phyloP scores from a whole-genome alignment of 2,113 vertebrate species.

The Callionymus lyra region DNA sequence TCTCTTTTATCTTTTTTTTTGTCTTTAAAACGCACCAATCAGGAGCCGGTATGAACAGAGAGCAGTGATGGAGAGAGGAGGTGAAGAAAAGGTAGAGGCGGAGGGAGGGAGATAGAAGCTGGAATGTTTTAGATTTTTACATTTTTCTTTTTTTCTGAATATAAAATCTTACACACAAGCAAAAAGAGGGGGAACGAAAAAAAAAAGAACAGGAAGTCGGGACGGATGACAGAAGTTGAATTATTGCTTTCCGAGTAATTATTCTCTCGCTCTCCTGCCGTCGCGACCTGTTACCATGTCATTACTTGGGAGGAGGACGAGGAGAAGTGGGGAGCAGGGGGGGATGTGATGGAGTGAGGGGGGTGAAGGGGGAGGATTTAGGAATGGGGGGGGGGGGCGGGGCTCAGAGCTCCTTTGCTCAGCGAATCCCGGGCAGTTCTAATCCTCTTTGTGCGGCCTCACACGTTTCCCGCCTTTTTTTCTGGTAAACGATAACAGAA shows the following conservation, averaged over 20 bases:
- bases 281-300: constrained; percentile 59
- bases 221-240: constrained; percentile 32
- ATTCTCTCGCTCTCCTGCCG: constrained; percentile 44
- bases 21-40: constrained; percentile 32
- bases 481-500: constrained; percentile 76
- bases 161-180: constrained; percentile 72
- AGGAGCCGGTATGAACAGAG: constrained; percentile 28
- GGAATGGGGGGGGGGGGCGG: constrained; percentile 3
- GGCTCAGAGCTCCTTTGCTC: constrained; percentile 69
- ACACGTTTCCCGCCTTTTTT: constrained; percentile 75
- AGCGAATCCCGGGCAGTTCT: constrained; percentile 70
- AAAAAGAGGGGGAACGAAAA: constrained; percentile 46
- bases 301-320: constrained; percentile 43
- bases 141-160: constrained; percentile 47
- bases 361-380: constrained; percentile 6
- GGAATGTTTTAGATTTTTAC: constrained; percentile 41
- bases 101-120: neutral
- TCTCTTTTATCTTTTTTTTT: constrained; percentile 44
- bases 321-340: neutral
- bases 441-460: constrained; percentile 73
- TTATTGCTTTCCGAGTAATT: constrained; percentile 74
- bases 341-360: neutral
- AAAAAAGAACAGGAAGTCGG: constrained; percentile 10
- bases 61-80: constrained; percentile 14
- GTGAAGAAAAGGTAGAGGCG: constrained; percentile 2